phyloP scores from a whole-genome alignment of 2,797 vertebrate species.

The Enteromius mattozi region DNA sequence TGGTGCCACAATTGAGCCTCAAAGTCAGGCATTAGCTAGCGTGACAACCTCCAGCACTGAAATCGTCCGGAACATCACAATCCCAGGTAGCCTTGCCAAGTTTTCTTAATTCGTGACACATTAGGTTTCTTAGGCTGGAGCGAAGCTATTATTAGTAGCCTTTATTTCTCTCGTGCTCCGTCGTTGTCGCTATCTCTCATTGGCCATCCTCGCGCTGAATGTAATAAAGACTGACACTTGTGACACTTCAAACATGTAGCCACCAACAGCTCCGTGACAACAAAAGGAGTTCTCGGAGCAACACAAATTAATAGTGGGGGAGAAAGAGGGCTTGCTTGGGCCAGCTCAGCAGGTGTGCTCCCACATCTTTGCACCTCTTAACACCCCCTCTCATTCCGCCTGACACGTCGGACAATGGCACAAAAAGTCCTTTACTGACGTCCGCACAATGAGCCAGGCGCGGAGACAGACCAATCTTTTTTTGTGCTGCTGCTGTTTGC shows the following conservation, averaged over 20 bases:
- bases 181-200: constrained; percentile 54
- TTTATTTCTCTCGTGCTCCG: constrained; percentile 58
- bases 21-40: constrained; percentile 53
- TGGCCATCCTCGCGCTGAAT: constrained; percentile 78
- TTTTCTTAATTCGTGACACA: constrained; percentile 56
- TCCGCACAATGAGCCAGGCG: constrained; percentile 81
- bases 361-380: constrained; percentile 89
- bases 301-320: constrained; percentile 83
- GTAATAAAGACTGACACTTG: constrained; percentile 92
- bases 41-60: constrained; percentile 57
- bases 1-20: constrained; percentile 45
- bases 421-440: constrained; percentile 76
- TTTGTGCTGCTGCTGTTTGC: constrained; percentile 54
- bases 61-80: constrained; percentile 59
- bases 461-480: constrained; percentile 66
- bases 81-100: constrained; percentile 67
- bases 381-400: constrained; percentile 88
- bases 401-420: constrained; percentile 91
- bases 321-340: constrained; percentile 84
- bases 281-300: constrained; percentile 84
- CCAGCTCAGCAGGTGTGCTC: constrained; percentile 93
- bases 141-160: constrained; percentile 54
- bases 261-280: constrained; percentile 87
- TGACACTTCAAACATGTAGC: constrained; percentile 88
- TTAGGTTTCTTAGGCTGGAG: constrained; percentile 53